Conservation (phyloP, 1,140 invertebrate genomes). For the Lethrus apterus region DNA sequence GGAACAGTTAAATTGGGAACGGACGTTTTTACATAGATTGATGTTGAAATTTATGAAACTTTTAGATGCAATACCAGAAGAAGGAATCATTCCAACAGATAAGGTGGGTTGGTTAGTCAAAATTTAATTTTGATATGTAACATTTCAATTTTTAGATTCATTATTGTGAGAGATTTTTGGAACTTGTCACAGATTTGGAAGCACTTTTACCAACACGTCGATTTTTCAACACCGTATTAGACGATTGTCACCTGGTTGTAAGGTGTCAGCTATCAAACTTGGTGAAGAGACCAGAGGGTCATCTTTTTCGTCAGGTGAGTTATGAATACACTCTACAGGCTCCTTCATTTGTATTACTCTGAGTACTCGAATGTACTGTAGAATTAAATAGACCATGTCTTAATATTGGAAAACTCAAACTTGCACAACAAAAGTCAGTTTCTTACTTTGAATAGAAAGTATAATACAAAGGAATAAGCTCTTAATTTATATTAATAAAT, state of each 20-base stretch:
- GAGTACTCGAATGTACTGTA: too few species aligned
- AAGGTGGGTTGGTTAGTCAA: conserved; percentile 16
- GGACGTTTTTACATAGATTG: conserved; percentile 78
- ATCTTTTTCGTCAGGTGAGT: conserved; percentile 82
- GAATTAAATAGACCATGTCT: too few species aligned
- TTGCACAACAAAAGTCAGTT: too few species aligned
- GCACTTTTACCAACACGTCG: conserved; percentile 88
- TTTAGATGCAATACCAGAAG: conserved; percentile 65
- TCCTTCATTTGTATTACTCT: too few species aligned
- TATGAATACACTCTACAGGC: too few species aligned
- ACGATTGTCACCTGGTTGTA: conserved; percentile 91
- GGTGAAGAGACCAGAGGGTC: conserved; percentile 71
- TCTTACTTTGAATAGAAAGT: too few species aligned
- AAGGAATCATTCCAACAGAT: conserved; percentile 51
- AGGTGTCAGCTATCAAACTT: conserved; percentile 78
- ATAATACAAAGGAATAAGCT: too few species aligned
- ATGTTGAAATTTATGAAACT: conserved; percentile 87
- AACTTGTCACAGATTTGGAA: conserved; percentile 94
- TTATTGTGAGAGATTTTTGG: conserved; percentile 94
- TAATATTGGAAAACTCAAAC: too few species aligned
- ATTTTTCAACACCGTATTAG: conserved; percentile 94
- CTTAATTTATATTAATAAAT: too few species aligned
- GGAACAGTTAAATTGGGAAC: conserved; percentile 75
- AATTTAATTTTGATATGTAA: not conserved
- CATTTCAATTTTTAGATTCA: conserved; percentile 44